A percentile compares a stretch with the other conserved stretches of the same genome.
Conservation (phyloP, 2,113 vertebrate genomes). For the Amia ocellicauda region DNA sequence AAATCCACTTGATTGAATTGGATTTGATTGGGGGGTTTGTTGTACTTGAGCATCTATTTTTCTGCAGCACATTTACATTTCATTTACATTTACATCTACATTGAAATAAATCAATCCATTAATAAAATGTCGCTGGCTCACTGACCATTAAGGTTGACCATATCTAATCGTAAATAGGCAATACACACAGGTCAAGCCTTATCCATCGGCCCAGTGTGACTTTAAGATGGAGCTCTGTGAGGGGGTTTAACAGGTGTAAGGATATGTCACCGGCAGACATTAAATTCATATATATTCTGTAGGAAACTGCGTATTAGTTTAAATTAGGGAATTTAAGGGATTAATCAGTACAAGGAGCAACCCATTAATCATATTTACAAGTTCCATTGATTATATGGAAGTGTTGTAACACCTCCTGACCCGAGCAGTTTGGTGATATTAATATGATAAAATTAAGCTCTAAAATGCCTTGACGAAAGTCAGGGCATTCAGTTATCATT, state of each 20-base stretch:
- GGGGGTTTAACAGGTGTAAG: neutral
- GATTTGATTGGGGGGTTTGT: too few relatives aligned
- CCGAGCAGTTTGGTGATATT: slow-evolving; percentile 47
- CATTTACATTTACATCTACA: too few relatives aligned
- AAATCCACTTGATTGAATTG: too few relatives aligned
- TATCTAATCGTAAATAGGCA: too few relatives aligned
- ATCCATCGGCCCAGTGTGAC: slow-evolving; percentile 2
- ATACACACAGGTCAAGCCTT: too few relatives aligned
- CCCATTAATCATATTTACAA: slow-evolving; percentile 69
- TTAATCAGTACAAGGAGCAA: slow-evolving; percentile 55
- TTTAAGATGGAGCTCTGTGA: neutral
- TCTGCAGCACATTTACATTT: too few relatives aligned
- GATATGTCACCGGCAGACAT: slow-evolving; percentile 9
- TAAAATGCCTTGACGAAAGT: slow-evolving; percentile 50
- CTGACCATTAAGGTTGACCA: too few relatives aligned
- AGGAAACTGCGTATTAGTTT: slow-evolving; percentile 35
- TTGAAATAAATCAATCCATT: too few relatives aligned
- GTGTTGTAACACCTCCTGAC: slow-evolving; percentile 50
- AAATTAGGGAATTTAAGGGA: slow-evolving; percentile 52
- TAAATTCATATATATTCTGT: slow-evolving; percentile 31
- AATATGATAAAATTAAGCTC: slow-evolving; percentile 34
- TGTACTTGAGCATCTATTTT: too few relatives aligned
- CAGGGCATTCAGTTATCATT: slow-evolving; percentile 59
- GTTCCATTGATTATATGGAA: slow-evolving; percentile 66
- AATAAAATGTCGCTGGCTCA: too few relatives aligned